Conservation (phyloP, 2,888 invertebrate species). For the Sturmia bella region DNA sequence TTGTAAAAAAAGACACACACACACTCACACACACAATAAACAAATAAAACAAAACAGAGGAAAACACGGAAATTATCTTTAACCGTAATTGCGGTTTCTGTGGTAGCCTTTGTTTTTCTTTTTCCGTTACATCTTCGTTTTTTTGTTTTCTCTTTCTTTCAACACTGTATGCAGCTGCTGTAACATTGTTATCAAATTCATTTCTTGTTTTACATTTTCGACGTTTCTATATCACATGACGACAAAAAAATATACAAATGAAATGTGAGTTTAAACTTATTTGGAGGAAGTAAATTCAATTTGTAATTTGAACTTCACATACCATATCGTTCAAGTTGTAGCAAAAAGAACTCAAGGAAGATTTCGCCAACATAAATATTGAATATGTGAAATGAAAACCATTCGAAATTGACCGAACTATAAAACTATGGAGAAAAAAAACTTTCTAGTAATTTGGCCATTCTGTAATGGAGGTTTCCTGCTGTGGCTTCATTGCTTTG, state of each 20-base stretch:
- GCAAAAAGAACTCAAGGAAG: too few relatives aligned
- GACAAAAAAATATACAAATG: conserved; percentile 50
- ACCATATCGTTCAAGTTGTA: too few relatives aligned
- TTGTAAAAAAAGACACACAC: conserved; percentile 18
- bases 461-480: too few relatives aligned
- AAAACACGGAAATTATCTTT: conserved; percentile 68
- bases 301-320: too few relatives aligned
- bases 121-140: neutral
- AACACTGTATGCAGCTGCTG: conserved; percentile 30
- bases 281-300: too few relatives aligned
- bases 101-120: conserved; percentile 37
- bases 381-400: too few relatives aligned
- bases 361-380: too few relatives aligned
- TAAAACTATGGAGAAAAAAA: too few relatives aligned
- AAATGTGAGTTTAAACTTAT: conserved; percentile 34
- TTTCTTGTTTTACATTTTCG: conserved; percentile 21
- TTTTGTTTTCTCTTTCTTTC: neutral
- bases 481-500: too few relatives aligned
- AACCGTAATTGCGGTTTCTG: conserved; percentile 68
- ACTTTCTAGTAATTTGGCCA: too few relatives aligned
- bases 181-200: conserved; percentile 49
- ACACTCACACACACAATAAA: too few relatives aligned
- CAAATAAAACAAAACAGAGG: conserved; percentile 33
- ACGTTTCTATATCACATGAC: conserved; percentile 34
- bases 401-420: too few relatives aligned